Conservation (phyloP, 2,888 invertebrate species). For the Archips xylosteana region DNA sequence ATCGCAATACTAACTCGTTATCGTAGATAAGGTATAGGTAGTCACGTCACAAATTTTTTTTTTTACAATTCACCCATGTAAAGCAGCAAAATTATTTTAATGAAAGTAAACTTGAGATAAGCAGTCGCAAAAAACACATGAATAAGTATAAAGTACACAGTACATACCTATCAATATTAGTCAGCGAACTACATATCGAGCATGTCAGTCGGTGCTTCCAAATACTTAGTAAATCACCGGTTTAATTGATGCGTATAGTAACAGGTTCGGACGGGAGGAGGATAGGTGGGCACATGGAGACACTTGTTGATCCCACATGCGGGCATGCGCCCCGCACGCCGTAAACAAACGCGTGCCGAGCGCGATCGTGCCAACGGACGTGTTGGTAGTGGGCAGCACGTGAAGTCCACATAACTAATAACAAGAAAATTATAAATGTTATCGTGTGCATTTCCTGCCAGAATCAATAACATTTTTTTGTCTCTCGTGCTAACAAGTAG, state of each 20-base stretch:
- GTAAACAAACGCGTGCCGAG: constrained; percentile 22
- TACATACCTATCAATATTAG: neutral
- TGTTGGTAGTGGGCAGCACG: neutral
- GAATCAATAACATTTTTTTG: no score
- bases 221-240: constrained; percentile 9
- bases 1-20: no score
- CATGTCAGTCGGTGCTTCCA: neutral
- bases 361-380: neutral
- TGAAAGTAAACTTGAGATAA: neutral
- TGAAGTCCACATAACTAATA: neutral
- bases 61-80: no score
- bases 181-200: neutral
- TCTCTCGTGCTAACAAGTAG: no score
- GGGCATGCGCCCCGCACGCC: constrained; percentile 64
- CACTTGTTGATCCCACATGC: constrained; percentile 77
- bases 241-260: constrained; percentile 41
- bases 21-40: no score
- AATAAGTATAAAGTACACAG: neutral
- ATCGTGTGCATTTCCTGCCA: no score
- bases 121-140: neutral
- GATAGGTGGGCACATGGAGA: constrained; percentile 71
- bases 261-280: constrained; percentile 53
- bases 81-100: no score
- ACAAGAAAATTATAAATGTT: no score
- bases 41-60: no score